These are phyloP conservation scores for Erythrolamprus reginae DNA, from an alignment of 2,113 vertebrate genomes.

Conservation along the genomic window DNA sequence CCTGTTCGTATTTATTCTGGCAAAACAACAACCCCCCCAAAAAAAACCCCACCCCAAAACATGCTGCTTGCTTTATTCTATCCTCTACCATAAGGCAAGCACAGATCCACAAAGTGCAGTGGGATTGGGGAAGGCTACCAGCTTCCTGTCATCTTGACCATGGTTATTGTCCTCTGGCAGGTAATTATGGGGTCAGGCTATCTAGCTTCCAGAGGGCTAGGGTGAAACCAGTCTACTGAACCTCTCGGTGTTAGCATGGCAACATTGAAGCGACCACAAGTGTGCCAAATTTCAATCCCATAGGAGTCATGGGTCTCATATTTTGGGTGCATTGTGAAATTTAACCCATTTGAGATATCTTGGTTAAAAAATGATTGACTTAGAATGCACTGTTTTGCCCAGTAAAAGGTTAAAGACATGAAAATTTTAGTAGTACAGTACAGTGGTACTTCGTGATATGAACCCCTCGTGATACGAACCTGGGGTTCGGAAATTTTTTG, in stretches of 20 bases:
- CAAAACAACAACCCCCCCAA: background rate
- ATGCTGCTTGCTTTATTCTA: background rate
- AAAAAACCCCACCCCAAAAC: too few species aligned
- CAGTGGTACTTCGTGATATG: too few species aligned
- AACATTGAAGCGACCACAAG: background rate
- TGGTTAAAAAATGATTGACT: background rate
- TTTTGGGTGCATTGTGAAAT: background rate
- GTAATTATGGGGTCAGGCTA: background rate
- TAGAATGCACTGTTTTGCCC: background rate
- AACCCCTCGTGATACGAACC: too few species aligned
- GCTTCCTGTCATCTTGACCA: background rate
- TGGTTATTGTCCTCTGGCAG: background rate
- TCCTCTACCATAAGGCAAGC: background rate
- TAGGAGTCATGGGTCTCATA: background rate
- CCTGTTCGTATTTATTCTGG: background rate
- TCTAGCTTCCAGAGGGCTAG: background rate
- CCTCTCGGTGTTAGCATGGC: background rate
- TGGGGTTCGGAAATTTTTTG: too few species aligned
- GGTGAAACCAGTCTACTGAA: background rate
- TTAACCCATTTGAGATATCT: background rate
- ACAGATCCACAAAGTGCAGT: background rate
- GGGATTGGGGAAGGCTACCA: background rate
- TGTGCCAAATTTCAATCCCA: background rate
- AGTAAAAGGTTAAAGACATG: background rate
- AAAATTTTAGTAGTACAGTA: background rate